Conservation (phyloP, 2,113 vertebrate genomes). For the Pan troglodytes region NHGRI_mPanTro3-v2.1_pri NC_072398.2:34479501-34480000, state of each 20-base stretch:
- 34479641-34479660: background rate
- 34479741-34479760: background rate
- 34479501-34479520: background rate
- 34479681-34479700: background rate
- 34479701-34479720: background rate
- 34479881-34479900: no score
- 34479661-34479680: background rate
- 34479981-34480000: no score
- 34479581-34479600: background rate
- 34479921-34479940: no score
- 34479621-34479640: background rate
- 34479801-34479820: no score
- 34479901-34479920: no score
- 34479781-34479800: background rate
- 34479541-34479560: background rate
- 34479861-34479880: no score
- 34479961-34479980: no score
- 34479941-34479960: no score
- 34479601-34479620: background rate
- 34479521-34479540: background rate
- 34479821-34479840: no score
- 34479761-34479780: background rate
- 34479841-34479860: no score
- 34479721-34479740: background rate
- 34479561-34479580: background rate